A percentile compares a stretch with the other conserved stretches of the same genome.
Evolutionary conservation across 2,113 vertebrate genomes (phyloP).

Genomic region (Prietella phreatophila): DNA sequence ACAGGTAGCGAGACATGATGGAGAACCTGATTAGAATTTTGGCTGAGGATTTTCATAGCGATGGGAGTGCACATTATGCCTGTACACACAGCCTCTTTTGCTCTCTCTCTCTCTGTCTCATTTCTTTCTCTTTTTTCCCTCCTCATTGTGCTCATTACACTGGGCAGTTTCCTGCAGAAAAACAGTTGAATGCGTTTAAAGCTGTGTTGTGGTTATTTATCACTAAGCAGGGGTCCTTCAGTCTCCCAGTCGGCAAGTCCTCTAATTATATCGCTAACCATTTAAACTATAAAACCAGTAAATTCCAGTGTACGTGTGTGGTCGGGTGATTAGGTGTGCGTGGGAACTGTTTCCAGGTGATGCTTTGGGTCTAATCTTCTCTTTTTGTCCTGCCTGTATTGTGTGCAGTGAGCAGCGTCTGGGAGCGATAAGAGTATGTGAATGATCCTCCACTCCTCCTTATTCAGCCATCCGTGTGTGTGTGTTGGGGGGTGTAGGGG

Average conservation of each 20-base stretch:
- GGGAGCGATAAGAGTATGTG: constrained; percentile 6
- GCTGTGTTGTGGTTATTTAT: constrained; percentile 19
- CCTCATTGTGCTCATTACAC: background rate
- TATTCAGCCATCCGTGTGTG: background rate
- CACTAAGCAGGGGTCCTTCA: constrained; percentile 15
- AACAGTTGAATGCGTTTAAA: constrained; percentile 4
- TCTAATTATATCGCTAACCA: constrained; percentile 5
- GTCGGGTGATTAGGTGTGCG: background rate
- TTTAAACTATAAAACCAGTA: constrained; percentile 18
- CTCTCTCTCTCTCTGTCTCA: background rate
- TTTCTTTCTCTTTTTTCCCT: background rate
- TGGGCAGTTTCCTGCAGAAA: constrained; percentile 10
- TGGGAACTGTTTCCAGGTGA: background rate
- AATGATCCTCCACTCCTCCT: background rate
- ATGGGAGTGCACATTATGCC: background rate
- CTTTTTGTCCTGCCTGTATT: background rate
- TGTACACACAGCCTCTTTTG: background rate
- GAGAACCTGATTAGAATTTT: constrained; percentile 43
- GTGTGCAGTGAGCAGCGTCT: constrained; percentile 17
- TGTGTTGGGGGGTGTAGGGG: background rate
- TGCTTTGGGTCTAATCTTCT: background rate
- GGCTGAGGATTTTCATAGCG: constrained; percentile 15
- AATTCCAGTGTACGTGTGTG: constrained; percentile 3
- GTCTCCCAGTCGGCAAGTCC: background rate
- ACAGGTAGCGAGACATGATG: constrained; percentile 45